Conservation (phyloP, 2,113 vertebrate species). For the Platanista minor region DNA sequence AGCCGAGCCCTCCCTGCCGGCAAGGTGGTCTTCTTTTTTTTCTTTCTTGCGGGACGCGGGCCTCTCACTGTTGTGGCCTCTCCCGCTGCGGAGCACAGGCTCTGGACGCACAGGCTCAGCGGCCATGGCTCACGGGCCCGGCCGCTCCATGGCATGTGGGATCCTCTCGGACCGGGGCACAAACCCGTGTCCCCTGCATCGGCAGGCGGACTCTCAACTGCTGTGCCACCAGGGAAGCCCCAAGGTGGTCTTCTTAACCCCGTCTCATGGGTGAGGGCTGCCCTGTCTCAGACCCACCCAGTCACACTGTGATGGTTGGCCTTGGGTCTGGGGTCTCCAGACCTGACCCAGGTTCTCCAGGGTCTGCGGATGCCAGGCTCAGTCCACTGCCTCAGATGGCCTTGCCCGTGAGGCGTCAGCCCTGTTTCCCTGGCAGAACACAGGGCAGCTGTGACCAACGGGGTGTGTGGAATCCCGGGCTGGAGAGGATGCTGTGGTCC, state of each 20-base stretch:
- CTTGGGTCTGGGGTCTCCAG: not conserved
- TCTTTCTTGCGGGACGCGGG: no score
- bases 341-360: not conserved
- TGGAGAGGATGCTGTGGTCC: not conserved
- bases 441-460: not conserved
- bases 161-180: no score
- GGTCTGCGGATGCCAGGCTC: not conserved
- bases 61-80: no score
- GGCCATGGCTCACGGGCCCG: no score
- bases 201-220: no score
- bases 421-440: not conserved
- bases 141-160: no score
- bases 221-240: no score
- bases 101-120: no score
- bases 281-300: not conserved
- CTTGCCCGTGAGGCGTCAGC: not conserved
- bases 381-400: fast-evolving
- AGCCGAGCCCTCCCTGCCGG: not conserved
- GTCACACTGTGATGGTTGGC: fast-evolving
- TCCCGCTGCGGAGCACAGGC: no score
- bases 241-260: not conserved
- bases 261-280: fast-evolving
- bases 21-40: not conserved
- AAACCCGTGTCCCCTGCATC: no score
- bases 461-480: not conserved